Conservation (phyloP, 2,888 invertebrate genomes). For the Andricus quercusramuli region DNA sequence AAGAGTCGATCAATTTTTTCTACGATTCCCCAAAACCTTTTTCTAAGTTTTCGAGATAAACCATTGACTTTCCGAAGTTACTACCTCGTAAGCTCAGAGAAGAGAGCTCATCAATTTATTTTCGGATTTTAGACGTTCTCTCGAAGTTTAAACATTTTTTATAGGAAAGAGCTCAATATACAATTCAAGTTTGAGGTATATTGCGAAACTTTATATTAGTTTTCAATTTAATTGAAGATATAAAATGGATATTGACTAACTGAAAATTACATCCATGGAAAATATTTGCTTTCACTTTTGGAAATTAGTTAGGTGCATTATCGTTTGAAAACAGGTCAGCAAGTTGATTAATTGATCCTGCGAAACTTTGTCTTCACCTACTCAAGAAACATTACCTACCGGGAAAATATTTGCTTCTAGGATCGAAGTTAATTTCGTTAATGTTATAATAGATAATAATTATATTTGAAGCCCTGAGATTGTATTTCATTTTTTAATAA, state of each 20-base stretch:
- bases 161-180: background rate
- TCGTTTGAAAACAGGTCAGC: background rate
- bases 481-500: background rate
- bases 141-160: background rate
- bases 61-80: background rate
- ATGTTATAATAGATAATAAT: background rate
- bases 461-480: background rate
- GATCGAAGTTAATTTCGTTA: background rate
- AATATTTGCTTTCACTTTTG: background rate
- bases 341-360: background rate
- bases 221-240: background rate
- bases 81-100: background rate
- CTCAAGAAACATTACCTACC: conserved; percentile 1
- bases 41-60: background rate
- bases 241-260: background rate
- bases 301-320: background rate
- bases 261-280: background rate
- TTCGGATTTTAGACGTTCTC: background rate
- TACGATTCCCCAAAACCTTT: background rate
- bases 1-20: conserved; percentile 14
- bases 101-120: background rate
- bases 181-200: too few relatives aligned
- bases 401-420: background rate
- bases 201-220: too few relatives aligned
- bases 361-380: conserved; percentile 1